Conservation (phyloP, 2,888 invertebrate genomes). For the Epinotia ramella region DNA sequence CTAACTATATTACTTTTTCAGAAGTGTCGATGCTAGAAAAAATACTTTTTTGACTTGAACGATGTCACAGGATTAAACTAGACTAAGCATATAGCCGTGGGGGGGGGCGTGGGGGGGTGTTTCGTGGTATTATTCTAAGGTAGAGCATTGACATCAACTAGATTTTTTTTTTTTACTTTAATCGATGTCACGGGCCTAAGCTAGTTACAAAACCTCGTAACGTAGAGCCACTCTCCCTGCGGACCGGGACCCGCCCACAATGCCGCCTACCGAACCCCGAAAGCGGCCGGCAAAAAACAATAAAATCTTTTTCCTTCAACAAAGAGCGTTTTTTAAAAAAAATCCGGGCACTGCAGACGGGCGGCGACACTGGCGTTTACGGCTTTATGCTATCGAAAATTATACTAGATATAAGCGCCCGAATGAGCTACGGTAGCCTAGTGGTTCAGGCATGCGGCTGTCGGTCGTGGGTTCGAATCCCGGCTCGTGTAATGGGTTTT, state of each 20-base stretch:
- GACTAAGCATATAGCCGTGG: too few species aligned
- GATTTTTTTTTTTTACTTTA: too few species aligned
- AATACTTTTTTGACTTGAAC: neutral
- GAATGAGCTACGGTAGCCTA: too few species aligned
- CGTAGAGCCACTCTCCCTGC: conserved; percentile 61
- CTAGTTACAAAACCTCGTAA: neutral
- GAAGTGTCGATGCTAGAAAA: too few species aligned
- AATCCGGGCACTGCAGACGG: conserved; percentile 52
- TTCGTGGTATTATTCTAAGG: too few species aligned
- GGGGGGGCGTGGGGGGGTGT: too few species aligned
- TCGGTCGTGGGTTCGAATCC: too few species aligned
- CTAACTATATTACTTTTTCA: neutral
- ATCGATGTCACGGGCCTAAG: neutral
- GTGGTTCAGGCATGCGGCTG: too few species aligned
- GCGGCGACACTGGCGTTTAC: conserved; percentile 48
- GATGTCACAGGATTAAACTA: neutral
- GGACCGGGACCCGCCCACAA: conserved; percentile 67
- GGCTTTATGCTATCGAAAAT: too few species aligned
- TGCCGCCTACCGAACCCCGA: conserved; percentile 81
- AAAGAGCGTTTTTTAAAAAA: conserved; percentile 65
- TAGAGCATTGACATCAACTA: too few species aligned
- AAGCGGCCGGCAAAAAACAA: conserved; percentile 76
- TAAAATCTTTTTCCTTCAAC: conserved; percentile 70
- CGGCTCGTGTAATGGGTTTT: too few species aligned
- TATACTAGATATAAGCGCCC: too few species aligned